Conservation (phyloP, 2,113 vertebrate species). For the Sprattus sprattus region DNA sequence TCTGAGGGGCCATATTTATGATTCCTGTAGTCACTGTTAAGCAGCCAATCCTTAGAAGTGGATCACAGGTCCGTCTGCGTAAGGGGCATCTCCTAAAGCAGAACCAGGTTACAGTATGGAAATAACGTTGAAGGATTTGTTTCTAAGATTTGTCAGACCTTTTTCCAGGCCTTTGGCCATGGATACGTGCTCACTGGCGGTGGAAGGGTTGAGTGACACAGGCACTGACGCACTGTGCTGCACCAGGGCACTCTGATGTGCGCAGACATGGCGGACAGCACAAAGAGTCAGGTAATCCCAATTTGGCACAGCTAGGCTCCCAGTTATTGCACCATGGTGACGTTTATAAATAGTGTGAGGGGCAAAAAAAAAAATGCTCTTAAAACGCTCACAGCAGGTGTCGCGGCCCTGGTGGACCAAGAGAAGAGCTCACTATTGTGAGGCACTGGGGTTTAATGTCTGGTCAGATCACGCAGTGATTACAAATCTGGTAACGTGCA, state of each 20-base stretch:
- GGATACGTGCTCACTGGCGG: neutral
- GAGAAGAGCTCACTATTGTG: neutral
- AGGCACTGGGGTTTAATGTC: neutral
- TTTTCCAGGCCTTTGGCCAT: slow-evolving; percentile 42
- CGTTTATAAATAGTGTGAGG: neutral
- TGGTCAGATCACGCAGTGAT: neutral
- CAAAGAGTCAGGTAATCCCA: neutral
- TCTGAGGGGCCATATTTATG: slow-evolving; percentile 39
- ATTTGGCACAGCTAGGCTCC: neutral
- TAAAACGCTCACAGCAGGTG: slow-evolving; percentile 7
- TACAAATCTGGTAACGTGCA: neutral
- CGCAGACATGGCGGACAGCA: neutral
- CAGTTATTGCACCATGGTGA: slow-evolving; percentile 7
- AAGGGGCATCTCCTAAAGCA: slow-evolving; percentile 49
- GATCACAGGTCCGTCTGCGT: slow-evolving; percentile 46
- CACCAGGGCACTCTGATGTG: neutral
- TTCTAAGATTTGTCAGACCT: slow-evolving; percentile 47
- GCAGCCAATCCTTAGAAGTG: slow-evolving; percentile 28
- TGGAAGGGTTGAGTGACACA: slow-evolving; percentile 15
- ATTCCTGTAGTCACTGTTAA: slow-evolving; percentile 36
- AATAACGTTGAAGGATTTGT: slow-evolving; percentile 50
- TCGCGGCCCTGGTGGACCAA: neutral
- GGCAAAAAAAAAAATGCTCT: neutral
- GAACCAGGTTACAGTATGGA: slow-evolving; percentile 41
- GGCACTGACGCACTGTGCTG: neutral